phyloP scores from a whole-genome alignment of 2,888 invertebrate species.

The Ganaspis brasiliensis region DNA sequence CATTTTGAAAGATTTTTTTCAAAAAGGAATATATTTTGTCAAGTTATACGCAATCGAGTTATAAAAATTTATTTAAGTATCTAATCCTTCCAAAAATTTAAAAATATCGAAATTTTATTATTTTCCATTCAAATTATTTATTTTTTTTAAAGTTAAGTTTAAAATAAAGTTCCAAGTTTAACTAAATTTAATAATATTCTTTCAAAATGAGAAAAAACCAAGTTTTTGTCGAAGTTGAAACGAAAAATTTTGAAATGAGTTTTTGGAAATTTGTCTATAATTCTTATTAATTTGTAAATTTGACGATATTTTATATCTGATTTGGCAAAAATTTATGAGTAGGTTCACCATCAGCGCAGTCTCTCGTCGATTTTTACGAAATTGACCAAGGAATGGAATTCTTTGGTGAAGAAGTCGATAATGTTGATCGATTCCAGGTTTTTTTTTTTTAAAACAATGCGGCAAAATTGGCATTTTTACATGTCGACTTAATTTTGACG shows the following conservation, averaged over 20 bases:
- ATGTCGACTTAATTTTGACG: too few species aligned
- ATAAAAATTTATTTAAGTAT: too few species aligned
- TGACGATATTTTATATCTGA: background rate
- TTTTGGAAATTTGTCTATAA: background rate
- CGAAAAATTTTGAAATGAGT: background rate
- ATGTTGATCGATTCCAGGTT: background rate
- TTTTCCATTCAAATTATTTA: too few species aligned
- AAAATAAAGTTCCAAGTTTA: too few species aligned
- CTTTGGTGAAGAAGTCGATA: background rate
- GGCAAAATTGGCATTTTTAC: slow-evolving; percentile 1
- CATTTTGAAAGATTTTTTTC: too few species aligned
- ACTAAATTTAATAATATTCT: too few species aligned
- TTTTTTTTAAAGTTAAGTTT: too few species aligned
- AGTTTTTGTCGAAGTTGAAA: background rate
- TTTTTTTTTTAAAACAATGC: background rate
- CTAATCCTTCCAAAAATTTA: too few species aligned
- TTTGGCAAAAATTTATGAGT: background rate
- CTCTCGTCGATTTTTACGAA: background rate
- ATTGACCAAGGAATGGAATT: slow-evolving; percentile 9
- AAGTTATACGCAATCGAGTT: too few species aligned
- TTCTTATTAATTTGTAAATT: slow-evolving; percentile 24
- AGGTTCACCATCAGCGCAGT: slow-evolving; percentile 12
- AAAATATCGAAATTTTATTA: too few species aligned
- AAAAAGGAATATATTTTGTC: too few species aligned
- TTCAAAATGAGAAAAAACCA: too few species aligned